Conservation (phyloP, 2,797 vertebrate genomes). For the Enteromius viviparus region DNA sequence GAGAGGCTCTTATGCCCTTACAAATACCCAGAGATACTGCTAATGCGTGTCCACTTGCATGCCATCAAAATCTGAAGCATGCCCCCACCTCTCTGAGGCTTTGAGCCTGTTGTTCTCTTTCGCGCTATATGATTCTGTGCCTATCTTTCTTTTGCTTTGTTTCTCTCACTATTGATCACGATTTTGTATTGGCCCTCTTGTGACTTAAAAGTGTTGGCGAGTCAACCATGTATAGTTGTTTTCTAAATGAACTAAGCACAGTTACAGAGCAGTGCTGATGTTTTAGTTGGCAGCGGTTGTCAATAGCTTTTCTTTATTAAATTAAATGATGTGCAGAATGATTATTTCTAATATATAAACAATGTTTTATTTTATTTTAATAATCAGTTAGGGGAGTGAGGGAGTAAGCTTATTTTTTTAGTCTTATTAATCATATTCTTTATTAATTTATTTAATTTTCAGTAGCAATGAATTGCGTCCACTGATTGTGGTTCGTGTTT, state of each 20-base stretch:
- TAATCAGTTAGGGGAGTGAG: neutral
- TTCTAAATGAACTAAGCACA: neutral
- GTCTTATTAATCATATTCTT: neutral
- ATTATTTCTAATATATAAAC: neutral
- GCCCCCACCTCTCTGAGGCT: conserved; percentile 38
- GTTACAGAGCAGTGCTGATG: neutral
- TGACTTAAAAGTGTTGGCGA: neutral
- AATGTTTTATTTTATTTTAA: neutral
- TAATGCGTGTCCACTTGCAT: conserved; percentile 60
- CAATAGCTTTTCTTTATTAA: neutral
- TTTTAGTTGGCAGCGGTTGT: neutral
- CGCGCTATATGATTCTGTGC: neutral
- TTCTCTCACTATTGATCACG: neutral
- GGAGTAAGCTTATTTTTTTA: neutral
- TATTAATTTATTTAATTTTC: neutral
- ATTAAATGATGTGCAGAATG: neutral
- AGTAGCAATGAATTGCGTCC: neutral
- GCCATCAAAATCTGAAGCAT: conserved; percentile 57
- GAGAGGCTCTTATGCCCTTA: conserved; percentile 61
- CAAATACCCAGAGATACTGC: conserved; percentile 55
- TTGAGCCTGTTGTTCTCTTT: conserved; percentile 20
- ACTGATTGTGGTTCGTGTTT: conserved; percentile 1
- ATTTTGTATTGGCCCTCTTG: neutral
- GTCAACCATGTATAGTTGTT: neutral
- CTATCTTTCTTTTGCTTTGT: neutral